Conservation (phyloP, 1,140 invertebrate species). For the Drepana arcuata region DNA sequence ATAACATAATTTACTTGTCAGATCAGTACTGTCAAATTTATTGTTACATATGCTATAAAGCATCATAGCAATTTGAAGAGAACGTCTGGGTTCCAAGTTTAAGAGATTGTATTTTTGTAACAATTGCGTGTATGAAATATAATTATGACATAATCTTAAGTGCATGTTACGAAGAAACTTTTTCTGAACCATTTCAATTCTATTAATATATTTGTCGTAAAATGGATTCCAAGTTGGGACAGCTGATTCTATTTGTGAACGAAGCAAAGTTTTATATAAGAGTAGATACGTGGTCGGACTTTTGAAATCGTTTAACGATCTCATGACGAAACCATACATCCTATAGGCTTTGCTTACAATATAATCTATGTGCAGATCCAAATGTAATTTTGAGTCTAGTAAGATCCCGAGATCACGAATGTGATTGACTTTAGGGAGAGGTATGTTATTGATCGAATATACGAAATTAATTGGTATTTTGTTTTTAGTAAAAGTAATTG, state of each 20-base stretch:
- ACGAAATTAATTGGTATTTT: no score
- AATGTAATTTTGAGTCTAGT: slow-evolving; percentile 1
- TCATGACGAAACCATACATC: slow-evolving; percentile 10
- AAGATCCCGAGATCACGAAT: slow-evolving; percentile 2
- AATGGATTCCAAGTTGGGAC: slow-evolving; percentile 5
- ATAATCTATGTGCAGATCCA: slow-evolving; percentile 3
- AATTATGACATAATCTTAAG: no score
- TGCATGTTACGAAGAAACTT: slow-evolving; percentile 7
- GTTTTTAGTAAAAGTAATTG: no score
- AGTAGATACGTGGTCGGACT: slow-evolving; percentile 1
- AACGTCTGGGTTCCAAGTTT: no score
- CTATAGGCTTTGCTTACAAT: slow-evolving; percentile 9
- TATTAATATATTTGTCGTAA: slow-evolving; percentile 7
- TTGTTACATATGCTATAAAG: no score
- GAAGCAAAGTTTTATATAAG: slow-evolving; percentile 5
- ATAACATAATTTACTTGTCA: no score
- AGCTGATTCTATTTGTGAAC: slow-evolving; percentile 8
- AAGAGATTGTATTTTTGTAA: no score
- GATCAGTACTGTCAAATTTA: no score
- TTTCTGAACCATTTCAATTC: slow-evolving; percentile 6
- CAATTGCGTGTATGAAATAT: no score
- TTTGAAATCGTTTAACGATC: slow-evolving; percentile 2
- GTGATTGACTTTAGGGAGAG: no score
- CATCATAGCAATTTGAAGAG: no score
- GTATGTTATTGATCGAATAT: no score